A percentile compares a stretch with the other conserved stretches of the same genome.
phyloP scores from a whole-genome alignment of 1,140 invertebrate species.

The Odontomachus brunneus region DNA sequence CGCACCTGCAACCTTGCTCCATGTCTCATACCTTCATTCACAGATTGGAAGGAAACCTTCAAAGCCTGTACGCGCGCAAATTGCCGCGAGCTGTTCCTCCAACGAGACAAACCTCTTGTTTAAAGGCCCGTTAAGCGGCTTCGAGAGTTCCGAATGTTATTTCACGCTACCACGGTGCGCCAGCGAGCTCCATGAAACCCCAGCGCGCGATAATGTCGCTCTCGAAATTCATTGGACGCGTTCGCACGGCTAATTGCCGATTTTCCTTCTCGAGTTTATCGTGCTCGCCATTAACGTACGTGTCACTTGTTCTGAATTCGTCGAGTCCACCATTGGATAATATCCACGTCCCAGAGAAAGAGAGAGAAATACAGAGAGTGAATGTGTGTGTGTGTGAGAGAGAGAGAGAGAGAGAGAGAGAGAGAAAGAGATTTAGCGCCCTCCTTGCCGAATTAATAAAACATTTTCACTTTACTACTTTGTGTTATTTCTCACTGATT shows the following conservation, averaged over 20 bases:
- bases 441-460: too few species aligned
- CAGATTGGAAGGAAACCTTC: conserved; percentile 29
- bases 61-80: conserved; percentile 50
- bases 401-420: too few species aligned
- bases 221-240: conserved; percentile 46
- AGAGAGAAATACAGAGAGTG: too few species aligned
- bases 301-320: too few species aligned
- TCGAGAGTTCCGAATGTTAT: conserved; percentile 14
- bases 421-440: too few species aligned
- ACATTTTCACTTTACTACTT: too few species aligned
- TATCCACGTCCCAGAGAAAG: too few species aligned
- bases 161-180: background rate
- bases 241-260: background rate
- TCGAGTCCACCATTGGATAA: too few species aligned
- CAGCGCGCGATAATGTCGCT: background rate
- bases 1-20: background rate
- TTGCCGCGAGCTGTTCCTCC: conserved; percentile 49
- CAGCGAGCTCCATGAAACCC: background rate
- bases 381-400: too few species aligned
- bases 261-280: too few species aligned
- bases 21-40: conserved; percentile 35
- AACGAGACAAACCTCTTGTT: conserved; percentile 55
- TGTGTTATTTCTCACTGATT: too few species aligned
- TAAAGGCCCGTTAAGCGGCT: conserved; percentile 53
- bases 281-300: too few species aligned